Percentiles rank a stretch among this genome's conserved stretches.
Conservation (phyloP, 2,797 vertebrate genomes). For the Hozukius guyotensis region DNA sequence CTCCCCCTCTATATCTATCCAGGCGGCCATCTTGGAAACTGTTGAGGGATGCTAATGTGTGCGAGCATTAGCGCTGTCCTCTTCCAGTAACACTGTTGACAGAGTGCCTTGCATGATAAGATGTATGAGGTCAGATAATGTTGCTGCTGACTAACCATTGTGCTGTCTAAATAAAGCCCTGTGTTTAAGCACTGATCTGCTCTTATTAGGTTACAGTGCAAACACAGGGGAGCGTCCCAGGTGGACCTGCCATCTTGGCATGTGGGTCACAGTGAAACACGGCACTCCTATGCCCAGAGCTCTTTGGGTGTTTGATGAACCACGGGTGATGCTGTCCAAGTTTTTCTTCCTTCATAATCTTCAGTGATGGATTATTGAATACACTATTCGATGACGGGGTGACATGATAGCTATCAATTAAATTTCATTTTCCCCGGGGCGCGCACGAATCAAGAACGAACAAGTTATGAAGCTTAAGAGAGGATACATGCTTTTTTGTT, state of each 20-base stretch:
- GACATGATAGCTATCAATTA: slow-evolving; percentile 39
- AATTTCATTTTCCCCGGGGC: slow-evolving; percentile 32
- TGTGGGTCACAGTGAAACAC: slow-evolving; percentile 78
- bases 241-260: slow-evolving; percentile 82
- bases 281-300: slow-evolving; percentile 71
- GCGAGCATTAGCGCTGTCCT: slow-evolving; percentile 69
- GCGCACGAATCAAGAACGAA: slow-evolving; percentile 45
- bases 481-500: slow-evolving; percentile 18
- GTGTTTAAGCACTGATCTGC: slow-evolving; percentile 79
- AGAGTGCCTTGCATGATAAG: slow-evolving; percentile 77
- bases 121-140: slow-evolving; percentile 79
- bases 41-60: slow-evolving; percentile 79
- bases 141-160: slow-evolving; percentile 85
- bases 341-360: slow-evolving; percentile 39
- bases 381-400: neutral
- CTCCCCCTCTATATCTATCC: slow-evolving; percentile 54
- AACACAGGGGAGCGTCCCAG: slow-evolving; percentile 79
- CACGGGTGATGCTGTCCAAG: slow-evolving; percentile 25
- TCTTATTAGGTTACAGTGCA: slow-evolving; percentile 82
- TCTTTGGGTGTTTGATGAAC: slow-evolving; percentile 60
- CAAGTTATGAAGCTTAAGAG: slow-evolving; percentile 40
- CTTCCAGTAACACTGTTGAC: slow-evolving; percentile 78
- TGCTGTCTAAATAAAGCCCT: slow-evolving; percentile 83
- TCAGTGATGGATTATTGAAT: slow-evolving; percentile 30
- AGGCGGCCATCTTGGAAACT: slow-evolving; percentile 79